Evolutionary conservation across 2,797 vertebrate species (phyloP).

Genomic region (Danio kyathit): DNA sequence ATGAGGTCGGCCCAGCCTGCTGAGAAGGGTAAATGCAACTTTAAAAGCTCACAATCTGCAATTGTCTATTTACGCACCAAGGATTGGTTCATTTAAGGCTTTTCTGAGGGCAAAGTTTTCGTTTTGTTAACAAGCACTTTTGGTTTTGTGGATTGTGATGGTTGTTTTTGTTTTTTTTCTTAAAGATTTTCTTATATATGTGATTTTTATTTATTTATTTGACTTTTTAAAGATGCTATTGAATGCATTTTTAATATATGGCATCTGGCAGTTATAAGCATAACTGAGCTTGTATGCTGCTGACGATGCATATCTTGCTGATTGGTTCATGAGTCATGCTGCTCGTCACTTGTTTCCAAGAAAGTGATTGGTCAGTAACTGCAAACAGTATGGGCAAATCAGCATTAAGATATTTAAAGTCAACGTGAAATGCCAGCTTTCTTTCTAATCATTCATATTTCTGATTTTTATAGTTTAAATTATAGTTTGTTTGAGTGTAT

Average conservation of each 20-base stretch:
- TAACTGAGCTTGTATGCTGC: not conserved
- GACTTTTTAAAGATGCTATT: not conserved
- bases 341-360: not conserved
- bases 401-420: conserved; percentile 9
- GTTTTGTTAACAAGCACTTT: not conserved
- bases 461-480: no score
- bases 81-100: not conserved
- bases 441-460: conserved; percentile 3
- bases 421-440: not conserved
- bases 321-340: conserved; percentile 23
- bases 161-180: not conserved
- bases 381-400: not conserved
- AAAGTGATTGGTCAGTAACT: conserved; percentile 23
- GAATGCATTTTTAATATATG: not conserved
- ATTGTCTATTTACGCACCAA: conserved; percentile 40
- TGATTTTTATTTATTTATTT: not conserved
- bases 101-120: conserved; percentile 4
- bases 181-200: not conserved
- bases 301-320: not conserved
- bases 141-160: conserved; percentile 44
- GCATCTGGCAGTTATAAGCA: not conserved
- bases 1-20: conserved; percentile 45
- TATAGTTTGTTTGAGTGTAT: not conserved
- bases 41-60: conserved; percentile 78
- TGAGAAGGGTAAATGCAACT: conserved; percentile 69